These are phyloP conservation scores for Acomys russatus DNA, from an alignment of 2,797 vertebrate species.

Conservation along the genomic window DNA sequence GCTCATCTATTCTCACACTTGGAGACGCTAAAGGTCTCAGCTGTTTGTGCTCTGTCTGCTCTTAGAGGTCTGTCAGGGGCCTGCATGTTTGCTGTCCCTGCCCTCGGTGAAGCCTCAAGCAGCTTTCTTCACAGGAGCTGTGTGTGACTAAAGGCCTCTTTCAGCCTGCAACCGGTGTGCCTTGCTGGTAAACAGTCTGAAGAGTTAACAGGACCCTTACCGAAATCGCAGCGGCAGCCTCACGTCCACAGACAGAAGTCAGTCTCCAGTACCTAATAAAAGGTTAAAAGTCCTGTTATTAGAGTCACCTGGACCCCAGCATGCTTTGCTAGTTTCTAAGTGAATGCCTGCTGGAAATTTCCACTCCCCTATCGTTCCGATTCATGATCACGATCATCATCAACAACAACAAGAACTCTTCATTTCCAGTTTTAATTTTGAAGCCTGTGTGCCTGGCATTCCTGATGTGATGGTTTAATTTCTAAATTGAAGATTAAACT, in stretches of 20 bases:
- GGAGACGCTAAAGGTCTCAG: neutral
- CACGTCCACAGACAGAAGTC: neutral
- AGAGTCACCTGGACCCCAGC: neutral
- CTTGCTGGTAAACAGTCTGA: neutral
- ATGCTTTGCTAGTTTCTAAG: neutral
- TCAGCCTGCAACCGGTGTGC: neutral
- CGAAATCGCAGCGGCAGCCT: neutral
- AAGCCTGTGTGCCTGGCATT: neutral
- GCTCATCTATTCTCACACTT: neutral
- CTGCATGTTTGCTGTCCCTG: neutral
- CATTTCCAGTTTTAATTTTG: conserved; percentile 18
- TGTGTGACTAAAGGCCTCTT: neutral
- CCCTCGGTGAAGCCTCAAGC: neutral
- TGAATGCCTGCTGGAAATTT: neutral
- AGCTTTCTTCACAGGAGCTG: neutral
- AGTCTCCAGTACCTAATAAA: neutral
- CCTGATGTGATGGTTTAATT: neutral
- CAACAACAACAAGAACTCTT: neutral
- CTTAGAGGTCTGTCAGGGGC: neutral
- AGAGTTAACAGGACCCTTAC: neutral
- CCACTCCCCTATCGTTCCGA: neutral
- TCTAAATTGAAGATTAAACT: neutral
- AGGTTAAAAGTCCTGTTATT: neutral
- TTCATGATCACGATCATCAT: too few relatives aligned
- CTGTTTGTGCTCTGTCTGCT: neutral